Conservation (phyloP, 2,797 vertebrate species). For the Decapterus maruadsi region DNA sequence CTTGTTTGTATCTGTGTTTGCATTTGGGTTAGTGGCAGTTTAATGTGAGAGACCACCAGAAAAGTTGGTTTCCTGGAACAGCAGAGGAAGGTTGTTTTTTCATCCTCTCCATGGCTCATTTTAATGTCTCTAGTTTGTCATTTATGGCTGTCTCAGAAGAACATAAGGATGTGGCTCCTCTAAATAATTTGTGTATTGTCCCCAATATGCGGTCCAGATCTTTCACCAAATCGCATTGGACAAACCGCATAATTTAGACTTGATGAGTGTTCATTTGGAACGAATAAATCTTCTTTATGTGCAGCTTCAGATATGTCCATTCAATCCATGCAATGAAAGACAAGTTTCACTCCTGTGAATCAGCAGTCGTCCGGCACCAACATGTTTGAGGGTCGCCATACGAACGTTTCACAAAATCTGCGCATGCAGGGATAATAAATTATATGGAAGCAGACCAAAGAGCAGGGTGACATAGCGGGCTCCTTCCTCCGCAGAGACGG, state of each 20-base stretch:
- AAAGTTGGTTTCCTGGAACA: slow-evolving; percentile 68
- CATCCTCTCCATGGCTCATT: slow-evolving; percentile 51
- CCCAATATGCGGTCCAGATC: slow-evolving; percentile 56
- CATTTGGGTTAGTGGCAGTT: slow-evolving; percentile 64
- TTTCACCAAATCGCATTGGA: slow-evolving; percentile 56
- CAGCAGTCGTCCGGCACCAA: slow-evolving; percentile 32
- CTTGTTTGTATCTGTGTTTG: slow-evolving; percentile 74
- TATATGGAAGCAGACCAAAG: slow-evolving; percentile 10
- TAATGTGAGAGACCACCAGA: slow-evolving; percentile 77
- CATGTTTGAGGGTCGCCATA: slow-evolving; percentile 40
- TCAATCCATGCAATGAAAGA: slow-evolving; percentile 42
- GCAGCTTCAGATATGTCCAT: slow-evolving; percentile 53
- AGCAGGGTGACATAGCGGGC: background rate
- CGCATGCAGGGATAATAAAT: slow-evolving; percentile 10
- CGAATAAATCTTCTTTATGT: slow-evolving; percentile 68
- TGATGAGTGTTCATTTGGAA: slow-evolving; percentile 65
- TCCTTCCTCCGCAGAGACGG: slow-evolving; percentile 40
- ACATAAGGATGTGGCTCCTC: slow-evolving; percentile 69
- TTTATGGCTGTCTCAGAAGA: slow-evolving; percentile 59
- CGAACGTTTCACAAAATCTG: slow-evolving; percentile 52
- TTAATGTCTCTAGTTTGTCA: slow-evolving; percentile 72
- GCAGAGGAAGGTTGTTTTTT: slow-evolving; percentile 45
- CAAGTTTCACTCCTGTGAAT: slow-evolving; percentile 17
- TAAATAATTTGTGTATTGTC: slow-evolving; percentile 53
- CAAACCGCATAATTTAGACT: slow-evolving; percentile 65